Percentiles rank a stretch among this genome's conserved stretches.
These are phyloP conservation scores for Apamea monoglypha DNA, from an alignment of 2,888 invertebrate species.

Conservation along the genomic window DNA sequence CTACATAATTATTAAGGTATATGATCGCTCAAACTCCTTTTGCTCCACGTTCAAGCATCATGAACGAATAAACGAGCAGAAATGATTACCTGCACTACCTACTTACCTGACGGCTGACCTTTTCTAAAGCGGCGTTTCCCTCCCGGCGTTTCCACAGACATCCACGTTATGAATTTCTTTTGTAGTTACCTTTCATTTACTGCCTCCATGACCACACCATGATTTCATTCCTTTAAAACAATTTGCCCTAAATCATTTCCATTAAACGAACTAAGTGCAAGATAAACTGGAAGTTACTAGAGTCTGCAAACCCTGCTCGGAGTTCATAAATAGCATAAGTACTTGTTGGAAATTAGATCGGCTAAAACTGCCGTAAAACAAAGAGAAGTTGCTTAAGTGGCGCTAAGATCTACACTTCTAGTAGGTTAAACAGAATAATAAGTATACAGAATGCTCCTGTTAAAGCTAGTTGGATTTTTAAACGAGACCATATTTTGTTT, in stretches of 20 bases:
- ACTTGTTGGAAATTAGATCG: slow-evolving; percentile 54
- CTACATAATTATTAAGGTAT: neutral
- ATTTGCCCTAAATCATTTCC: neutral
- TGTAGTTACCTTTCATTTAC: neutral
- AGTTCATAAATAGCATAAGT: slow-evolving; percentile 40
- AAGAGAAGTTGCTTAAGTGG: slow-evolving; percentile 45
- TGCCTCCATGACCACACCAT: neutral
- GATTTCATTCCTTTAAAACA: slow-evolving; percentile 2
- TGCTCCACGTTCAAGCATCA: neutral
- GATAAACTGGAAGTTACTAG: slow-evolving; percentile 27
- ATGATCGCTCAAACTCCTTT: neutral
- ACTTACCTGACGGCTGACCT: neutral
- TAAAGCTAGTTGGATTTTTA: neutral
- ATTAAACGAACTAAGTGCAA: slow-evolving; percentile 22
- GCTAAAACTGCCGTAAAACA: slow-evolving; percentile 48
- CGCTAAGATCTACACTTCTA: slow-evolving; percentile 19
- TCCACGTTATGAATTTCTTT: slow-evolving; percentile 7
- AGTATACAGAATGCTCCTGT: neutral
- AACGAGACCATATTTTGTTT: neutral
- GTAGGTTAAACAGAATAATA: slow-evolving; percentile 11
- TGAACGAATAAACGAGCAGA: neutral
- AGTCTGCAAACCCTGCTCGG: slow-evolving; percentile 12
- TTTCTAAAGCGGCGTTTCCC: neutral
- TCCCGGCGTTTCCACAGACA: neutral
- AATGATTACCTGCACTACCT: neutral